Evolutionary conservation across 1,140 invertebrate species (phyloP), one percentile per base, ranked within the genome.

Genomic region (Tenebrio molitor): DNA sequence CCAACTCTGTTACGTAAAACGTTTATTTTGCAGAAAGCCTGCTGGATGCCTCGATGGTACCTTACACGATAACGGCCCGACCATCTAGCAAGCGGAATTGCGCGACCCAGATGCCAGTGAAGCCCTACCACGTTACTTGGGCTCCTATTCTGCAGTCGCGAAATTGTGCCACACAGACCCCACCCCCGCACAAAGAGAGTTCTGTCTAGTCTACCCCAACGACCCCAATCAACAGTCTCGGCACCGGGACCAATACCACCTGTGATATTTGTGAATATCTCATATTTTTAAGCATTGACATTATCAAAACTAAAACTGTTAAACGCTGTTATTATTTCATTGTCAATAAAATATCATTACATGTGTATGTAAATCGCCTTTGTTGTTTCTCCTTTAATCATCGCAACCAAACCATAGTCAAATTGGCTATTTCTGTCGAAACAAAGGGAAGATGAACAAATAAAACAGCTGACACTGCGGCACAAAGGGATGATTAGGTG

Each of bases 221-320:
- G 74, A 76, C 73, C 76, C 80, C 78, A 82, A 82, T 79, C 80
- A 81, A 77, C 77, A 76, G 80, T 80, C 80, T 79, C 81, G 80
- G 79, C 77, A 79, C 74, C 80, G 81, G 81, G 81, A 81, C 81
- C 81, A 81, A 81, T 81, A 81, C 81, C 81, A 83, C 81, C 81
- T 83, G 81, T 83, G 81, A 83, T 83, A 83, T 77, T 82, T 82
- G 81, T 82, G 81, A 83, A 83, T 82, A 83, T 81, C 79, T 81
- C 76, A 79, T 81, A 81, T 78, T 79, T 80, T 80, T 81, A 81
- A 80, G 78, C 69, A 77, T 77, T 73, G 72, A 73, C 74, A 79
- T 78, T 81, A 81, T 78, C 78, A 80, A 80, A 73, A 75, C 69
- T 68, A 77, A 68, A 65, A 71, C 72, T 80, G 72, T 80, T 68